Conservation (phyloP, 2,113 vertebrate genomes). For the Saiga tatarica region DNA sequence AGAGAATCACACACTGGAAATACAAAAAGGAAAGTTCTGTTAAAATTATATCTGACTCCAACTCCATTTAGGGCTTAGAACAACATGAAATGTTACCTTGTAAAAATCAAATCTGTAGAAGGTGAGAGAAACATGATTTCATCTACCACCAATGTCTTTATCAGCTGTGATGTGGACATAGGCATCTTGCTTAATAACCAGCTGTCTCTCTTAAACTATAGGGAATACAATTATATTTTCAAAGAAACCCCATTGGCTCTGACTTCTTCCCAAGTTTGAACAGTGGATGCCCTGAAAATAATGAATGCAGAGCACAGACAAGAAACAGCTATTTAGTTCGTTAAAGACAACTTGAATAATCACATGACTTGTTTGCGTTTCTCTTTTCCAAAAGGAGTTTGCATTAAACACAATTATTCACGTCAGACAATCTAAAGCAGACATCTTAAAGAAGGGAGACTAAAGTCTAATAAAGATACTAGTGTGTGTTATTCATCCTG, state of each 20-base stretch:
- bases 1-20: neutral
- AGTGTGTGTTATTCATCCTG: neutral
- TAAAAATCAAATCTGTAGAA: neutral
- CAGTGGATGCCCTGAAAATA: neutral
- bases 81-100: neutral
- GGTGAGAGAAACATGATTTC: neutral
- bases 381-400: neutral
- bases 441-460: neutral
- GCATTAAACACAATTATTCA: neutral
- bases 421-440: neutral
- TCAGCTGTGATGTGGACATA: neutral
- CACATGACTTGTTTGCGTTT: neutral
- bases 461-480: neutral
- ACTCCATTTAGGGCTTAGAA: neutral
- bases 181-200: neutral
- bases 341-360: neutral
- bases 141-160: neutral
- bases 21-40: neutral
- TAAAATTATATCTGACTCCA: neutral
- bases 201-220: neutral
- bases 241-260: neutral
- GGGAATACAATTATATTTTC: neutral
- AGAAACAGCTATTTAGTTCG: neutral
- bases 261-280: neutral
- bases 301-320: neutral